These are phyloP conservation scores for Oegoconia quadripuncta DNA, from an alignment of 2,888 invertebrate genomes.

Conservation along the genomic window DNA sequence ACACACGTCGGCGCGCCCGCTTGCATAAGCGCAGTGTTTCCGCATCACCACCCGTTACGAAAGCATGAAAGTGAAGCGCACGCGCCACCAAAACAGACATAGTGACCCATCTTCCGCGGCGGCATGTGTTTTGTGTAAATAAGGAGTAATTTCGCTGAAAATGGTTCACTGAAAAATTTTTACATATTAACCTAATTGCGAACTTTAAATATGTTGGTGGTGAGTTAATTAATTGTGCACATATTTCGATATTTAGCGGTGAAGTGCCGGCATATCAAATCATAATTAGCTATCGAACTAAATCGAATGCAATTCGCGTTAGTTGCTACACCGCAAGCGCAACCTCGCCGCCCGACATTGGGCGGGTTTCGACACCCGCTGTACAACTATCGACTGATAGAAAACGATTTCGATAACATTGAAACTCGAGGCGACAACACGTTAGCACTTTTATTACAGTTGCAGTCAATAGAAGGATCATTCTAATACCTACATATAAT, in stretches of 20 bases:
- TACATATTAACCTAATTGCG: background rate
- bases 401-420: constrained; percentile 53
- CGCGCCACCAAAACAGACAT: constrained; percentile 12
- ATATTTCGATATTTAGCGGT: constrained; percentile 7
- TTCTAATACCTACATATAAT: too few species aligned
- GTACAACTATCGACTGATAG: constrained; percentile 25
- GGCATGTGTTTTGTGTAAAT: constrained; percentile 4
- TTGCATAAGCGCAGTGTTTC: constrained; percentile 31
- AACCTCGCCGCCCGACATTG: constrained; percentile 45
- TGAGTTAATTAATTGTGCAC: constrained; percentile 1
- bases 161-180: background rate
- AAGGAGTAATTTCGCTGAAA: background rate
- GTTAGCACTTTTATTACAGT: background rate
- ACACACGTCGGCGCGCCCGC: constrained; percentile 20
- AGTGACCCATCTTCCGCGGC: constrained; percentile 14
- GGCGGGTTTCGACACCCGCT: constrained; percentile 44
- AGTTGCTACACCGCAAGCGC: constrained; percentile 37
- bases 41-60: constrained; percentile 32
- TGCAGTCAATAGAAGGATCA: too few species aligned
- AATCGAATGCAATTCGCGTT: constrained; percentile 31
- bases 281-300: constrained; percentile 16
- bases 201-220: background rate
- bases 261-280: constrained; percentile 22
- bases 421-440: constrained; percentile 22
- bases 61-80: constrained; percentile 21